Percentiles rank a stretch among this genome's conserved stretches.
Evolutionary conservation across 2,888 invertebrate genomes (phyloP).

Genomic region (Barypeithes pellucidus): DNA sequence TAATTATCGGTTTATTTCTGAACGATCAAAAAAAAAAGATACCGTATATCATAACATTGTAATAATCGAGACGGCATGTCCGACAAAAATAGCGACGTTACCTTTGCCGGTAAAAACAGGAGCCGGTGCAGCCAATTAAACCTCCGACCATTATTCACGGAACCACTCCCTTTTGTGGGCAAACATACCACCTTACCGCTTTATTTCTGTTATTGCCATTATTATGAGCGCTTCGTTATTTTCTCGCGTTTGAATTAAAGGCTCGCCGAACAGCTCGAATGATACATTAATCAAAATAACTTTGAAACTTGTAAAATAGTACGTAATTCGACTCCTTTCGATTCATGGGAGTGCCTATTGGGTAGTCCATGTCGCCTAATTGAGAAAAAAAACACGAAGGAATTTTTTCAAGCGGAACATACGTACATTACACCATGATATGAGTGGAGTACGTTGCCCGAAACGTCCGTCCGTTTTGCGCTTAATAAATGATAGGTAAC

Average conservation of each 20-base stretch:
- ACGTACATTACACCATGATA: too few species aligned
- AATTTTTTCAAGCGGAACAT: too few species aligned
- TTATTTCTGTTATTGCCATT: slow-evolving; percentile 47
- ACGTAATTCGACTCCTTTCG: neutral
- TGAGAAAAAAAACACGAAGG: too few species aligned
- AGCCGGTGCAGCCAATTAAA: slow-evolving; percentile 43
- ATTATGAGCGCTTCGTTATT: slow-evolving; percentile 41
- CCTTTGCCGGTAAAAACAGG: slow-evolving; percentile 39
- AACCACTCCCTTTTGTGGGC: slow-evolving; percentile 41
- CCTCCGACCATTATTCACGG: slow-evolving; percentile 35
- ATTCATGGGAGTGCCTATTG: neutral
- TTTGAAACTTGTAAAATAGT: slow-evolving; percentile 8
- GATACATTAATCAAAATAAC: slow-evolving; percentile 26
- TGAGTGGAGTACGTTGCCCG: too few species aligned
- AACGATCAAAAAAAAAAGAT: neutral
- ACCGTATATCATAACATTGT: slow-evolving; percentile 20
- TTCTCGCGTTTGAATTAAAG: slow-evolving; percentile 32
- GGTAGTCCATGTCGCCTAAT: too few species aligned
- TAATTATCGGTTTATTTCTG: neutral
- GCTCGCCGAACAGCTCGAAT: slow-evolving; percentile 13
- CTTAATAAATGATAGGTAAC: too few species aligned
- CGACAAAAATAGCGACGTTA: slow-evolving; percentile 34
- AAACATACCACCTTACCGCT: slow-evolving; percentile 37
- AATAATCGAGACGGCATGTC: slow-evolving; percentile 8
- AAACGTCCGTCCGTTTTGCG: too few species aligned